Evolutionary conservation across 2,797 vertebrate species (phyloP), one percentile per base, ranked within the genome.

Genomic region (Mormyrops boulengeri): DNA sequence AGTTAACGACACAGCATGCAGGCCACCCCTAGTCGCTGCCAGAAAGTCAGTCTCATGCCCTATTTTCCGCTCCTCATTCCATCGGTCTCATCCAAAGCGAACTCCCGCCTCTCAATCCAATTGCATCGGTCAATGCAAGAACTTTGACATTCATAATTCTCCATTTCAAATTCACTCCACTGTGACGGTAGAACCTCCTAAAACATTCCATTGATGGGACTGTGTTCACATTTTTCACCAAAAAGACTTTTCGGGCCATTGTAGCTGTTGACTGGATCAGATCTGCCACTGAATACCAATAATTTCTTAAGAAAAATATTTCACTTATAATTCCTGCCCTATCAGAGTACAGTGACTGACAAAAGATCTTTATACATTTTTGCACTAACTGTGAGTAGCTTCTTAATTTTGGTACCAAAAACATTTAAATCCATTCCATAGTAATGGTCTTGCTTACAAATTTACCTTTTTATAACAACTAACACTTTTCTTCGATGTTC

Each of bases 1-100:
- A 95, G 94, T 93, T 94, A 94, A 92, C 89, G 91, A 93, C 92
- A 91, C 88, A 91, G 90, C 66, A 30, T 73, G 90, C 77, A 92
- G 93, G 90, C 90, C 91, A 91, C 94, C 94, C 66, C 38, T 44
- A 38, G 62, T 90, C 89, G 88, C 88, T 66, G 34, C 87, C 90
- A 87, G 34, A 12, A 88, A 0, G 62, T 60, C 85, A 80, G 26
- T 88, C 60, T 88, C 47, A 60, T 19, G n/a, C 47, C 88, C 57
- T n/a, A 44, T 11, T 80, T 73, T 82, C 85, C 44, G 0, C n/a
- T 66, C 26, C 88, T 73, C 17, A 47, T 30, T 49, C 82, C 57
- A 8, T 62, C 89, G 73, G 66, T 53, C 69, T 88, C 22, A 3
- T 80, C 47, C 89, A 90, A 30, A 30, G 26, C 3, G 66, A 2